Base-by-base conservation (phyloP, 2,888 invertebrate species). In the Ischnus inquisitorius region DNA sequence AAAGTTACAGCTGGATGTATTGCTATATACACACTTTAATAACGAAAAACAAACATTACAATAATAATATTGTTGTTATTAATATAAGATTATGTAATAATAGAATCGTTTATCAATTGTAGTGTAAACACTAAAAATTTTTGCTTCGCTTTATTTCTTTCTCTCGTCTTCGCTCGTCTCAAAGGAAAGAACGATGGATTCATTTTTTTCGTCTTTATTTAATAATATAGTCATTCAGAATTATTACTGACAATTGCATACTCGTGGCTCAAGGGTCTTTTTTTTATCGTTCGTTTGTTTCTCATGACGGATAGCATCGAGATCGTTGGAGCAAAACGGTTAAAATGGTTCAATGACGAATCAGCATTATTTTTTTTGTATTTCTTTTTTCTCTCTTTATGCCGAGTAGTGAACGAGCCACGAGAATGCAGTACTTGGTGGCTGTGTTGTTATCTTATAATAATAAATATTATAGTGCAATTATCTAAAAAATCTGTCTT, bases 21-120 rank as follows among this genome's bases (percentile, higher is more conserved):
- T 92, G 89, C 93, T 93, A 93, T 93, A 93, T 93, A 93, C 92
- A 93, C 93, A 93, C 93, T 93, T 93, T 93, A 93, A 93, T 93
- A 93, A 93, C 90, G 90, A 92, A 93, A 93, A 93, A 92, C 92
- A 93, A 93, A 93, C 92, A 92, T 92, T 93, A 92, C 92, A 93
- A 91, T 92, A 92, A 87, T 85, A 85, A 92, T 92, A 91, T 90
- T 89, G 88, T 90, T 89, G 88, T 91, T 91, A 92, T 92, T 91
- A 92, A 91, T 92, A 91, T 90, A 90, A 92, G 92, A 91, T 91
- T 91, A 90, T 91, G 88, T 90, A 91, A 92, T 92, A 91, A 92
- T 92, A 92, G 90, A 93, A 92, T 91, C 88, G 89, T 92, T 92
- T 91, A 92, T 93, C 90, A 92, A 92, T 92, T 86, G 91, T 92